Conservation (phyloP, 2,797 vertebrate genomes). For the Tadarida brasiliensis region DNA sequence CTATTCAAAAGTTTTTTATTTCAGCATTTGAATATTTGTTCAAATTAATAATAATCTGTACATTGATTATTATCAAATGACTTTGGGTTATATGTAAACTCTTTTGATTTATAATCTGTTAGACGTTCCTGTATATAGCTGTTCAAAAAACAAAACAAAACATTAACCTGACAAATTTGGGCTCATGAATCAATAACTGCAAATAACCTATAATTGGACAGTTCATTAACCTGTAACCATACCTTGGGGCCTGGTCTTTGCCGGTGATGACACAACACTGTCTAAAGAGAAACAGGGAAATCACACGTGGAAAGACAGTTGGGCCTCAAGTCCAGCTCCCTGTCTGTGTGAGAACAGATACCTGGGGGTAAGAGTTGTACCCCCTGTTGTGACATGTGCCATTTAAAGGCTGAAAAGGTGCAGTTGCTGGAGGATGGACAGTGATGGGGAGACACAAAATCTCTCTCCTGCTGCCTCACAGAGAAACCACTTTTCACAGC, state of each 20-base stretch:
- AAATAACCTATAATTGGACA: not conserved
- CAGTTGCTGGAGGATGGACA: not conserved
- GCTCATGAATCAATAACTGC: not conserved
- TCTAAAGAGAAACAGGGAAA: not conserved
- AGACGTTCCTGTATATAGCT: not conserved
- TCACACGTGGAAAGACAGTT: not conserved
- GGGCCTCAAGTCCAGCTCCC: not conserved
- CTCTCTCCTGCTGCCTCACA: not conserved
- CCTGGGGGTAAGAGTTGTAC: rapidly evolving
- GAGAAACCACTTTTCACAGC: not conserved
- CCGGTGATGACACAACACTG: not conserved
- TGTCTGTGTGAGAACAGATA: not conserved
- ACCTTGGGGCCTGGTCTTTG: not conserved
- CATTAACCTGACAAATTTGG: not conserved
- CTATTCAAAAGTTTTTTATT: not conserved
- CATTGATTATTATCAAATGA: not conserved
- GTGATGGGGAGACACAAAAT: not conserved
- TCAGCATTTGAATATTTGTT: not conserved
- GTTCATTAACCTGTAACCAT: not conserved
- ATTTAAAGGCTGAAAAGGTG: not conserved
- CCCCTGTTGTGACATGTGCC: not conserved
- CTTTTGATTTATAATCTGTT: constrained; percentile 7
- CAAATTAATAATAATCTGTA: not conserved
- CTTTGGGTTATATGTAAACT: not conserved
- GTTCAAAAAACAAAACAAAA: not conserved